Conservation (phyloP, 2,113 vertebrate species). For the Takifugu flavidus region DNA sequence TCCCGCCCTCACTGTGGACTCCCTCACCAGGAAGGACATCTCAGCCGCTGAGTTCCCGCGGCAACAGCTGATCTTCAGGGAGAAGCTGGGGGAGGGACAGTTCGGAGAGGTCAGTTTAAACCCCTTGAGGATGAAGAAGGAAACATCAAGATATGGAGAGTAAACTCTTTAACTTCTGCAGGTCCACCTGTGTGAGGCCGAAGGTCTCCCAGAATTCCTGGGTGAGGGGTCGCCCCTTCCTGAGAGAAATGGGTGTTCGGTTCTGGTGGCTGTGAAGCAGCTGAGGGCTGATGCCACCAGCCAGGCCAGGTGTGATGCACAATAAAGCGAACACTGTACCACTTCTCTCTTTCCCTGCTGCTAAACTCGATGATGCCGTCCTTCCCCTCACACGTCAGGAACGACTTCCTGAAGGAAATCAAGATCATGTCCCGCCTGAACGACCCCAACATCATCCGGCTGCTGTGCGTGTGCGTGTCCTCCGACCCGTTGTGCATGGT, state of each 20-base stretch:
- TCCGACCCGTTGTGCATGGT: slow-evolving; percentile 83
- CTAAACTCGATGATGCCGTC: no score
- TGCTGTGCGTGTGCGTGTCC: slow-evolving; percentile 81
- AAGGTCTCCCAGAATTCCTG: slow-evolving; percentile 76
- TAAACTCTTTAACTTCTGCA: slow-evolving; percentile 27
- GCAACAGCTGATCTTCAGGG: slow-evolving; percentile 76
- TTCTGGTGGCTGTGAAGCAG: slow-evolving; percentile 83
- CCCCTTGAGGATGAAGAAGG: not conserved
- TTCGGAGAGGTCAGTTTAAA: slow-evolving; percentile 78
- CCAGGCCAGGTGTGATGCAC: slow-evolving; percentile 71
- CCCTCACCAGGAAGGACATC: slow-evolving; percentile 83
- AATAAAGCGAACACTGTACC: not conserved
- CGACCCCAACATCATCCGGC: slow-evolving; percentile 84
- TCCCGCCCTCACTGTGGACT: slow-evolving; percentile 82
- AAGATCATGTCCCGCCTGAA: slow-evolving; percentile 86
- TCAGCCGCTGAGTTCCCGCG: slow-evolving; percentile 80
- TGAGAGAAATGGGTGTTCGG: slow-evolving; percentile 59
- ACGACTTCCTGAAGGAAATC: slow-evolving; percentile 85
- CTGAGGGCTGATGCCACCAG: slow-evolving; percentile 80
- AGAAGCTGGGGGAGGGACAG: slow-evolving; percentile 85
- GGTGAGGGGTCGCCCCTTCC: slow-evolving; percentile 69
- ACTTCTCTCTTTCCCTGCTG: not conserved
- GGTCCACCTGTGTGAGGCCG: slow-evolving; percentile 83
- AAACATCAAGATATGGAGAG: not conserved
- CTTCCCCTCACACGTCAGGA: slow-evolving; percentile 54